Evolutionary conservation across 2,797 vertebrate genomes (phyloP), one percentile per base, ranked within the genome.

Genomic region (Lithobates sylvaticus): DNA sequence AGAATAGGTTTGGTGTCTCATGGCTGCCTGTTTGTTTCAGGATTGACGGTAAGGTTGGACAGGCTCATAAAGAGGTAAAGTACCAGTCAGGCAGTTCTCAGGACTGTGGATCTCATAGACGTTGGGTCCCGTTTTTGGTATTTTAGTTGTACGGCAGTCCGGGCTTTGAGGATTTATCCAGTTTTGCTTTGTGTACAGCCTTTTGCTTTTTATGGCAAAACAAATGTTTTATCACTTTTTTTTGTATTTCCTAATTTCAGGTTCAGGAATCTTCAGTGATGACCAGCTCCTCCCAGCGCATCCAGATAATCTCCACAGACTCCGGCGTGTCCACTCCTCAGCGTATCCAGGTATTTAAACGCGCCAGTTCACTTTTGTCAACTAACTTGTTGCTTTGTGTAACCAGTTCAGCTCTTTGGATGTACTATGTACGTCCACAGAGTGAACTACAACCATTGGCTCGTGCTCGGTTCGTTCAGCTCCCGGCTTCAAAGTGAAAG

Each of bases 241-340:
- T 18, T 12, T 75, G 1, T 58, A 8, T 3, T 13, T 15, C 27
- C 88, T 90, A 81, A 87, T 91, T 85, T 27, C 89, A 97, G 96
- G 95, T 93, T 88, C 93, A 92, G 9, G 96, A 96, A 92, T 94
- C 94, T 93, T 96, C 96, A 92, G 95, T 94, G 94, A 98, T 98
- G 97, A 97, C 95, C 94, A 96, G 94, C 94, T 97, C 98, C 92
- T 97, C 96, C 78, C 97, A 96, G 44, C 96, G 94, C 88, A 97
- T 98, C 94, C 98, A 98, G 94, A 96, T 99, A 89, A 96, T 98
- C 92, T 97, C 98, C 79, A 92, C 96, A 83, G 97, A 98, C 89
- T 95, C 96, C 76, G 94, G 95, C 32, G 93, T 96, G 90, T 89
- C 96, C 88, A 96, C 96, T 85, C 96, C 97, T 85, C 97, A 97